Evolutionary conservation across 2,113 vertebrate species (phyloP).

Genomic region (Kobus ellipsiprymnus): DNA sequence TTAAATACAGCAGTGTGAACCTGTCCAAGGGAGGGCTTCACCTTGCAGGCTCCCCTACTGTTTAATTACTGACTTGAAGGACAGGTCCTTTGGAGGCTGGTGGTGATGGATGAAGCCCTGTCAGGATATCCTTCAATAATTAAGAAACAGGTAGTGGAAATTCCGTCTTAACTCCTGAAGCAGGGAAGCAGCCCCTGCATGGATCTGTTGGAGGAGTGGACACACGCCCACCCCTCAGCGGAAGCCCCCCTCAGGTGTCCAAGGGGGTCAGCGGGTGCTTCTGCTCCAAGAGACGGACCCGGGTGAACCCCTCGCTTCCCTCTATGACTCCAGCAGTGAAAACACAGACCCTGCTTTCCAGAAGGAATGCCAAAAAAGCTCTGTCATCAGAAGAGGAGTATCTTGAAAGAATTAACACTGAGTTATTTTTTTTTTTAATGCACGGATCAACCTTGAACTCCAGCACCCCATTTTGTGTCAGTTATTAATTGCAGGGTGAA

Average conservation of each 20-base stretch:
- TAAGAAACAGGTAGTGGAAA: constrained; percentile 54
- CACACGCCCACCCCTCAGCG: accelerated
- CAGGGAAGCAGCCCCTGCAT: background rate
- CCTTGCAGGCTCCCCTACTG: background rate
- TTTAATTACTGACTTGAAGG: constrained; percentile 51
- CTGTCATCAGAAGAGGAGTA: background rate
- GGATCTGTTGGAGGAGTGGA: background rate
- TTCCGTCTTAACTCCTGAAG: constrained; percentile 26
- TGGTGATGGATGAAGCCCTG: constrained; percentile 53
- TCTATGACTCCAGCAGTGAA: background rate
- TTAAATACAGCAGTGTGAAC: background rate
- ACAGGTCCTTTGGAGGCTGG: background rate
- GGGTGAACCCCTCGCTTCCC: background rate
- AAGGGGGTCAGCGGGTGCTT: accelerated
- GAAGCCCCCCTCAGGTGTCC: background rate
- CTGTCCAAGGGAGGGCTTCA: background rate
- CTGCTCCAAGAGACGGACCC: accelerated
- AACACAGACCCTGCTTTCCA: background rate
- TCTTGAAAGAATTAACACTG: background rate
- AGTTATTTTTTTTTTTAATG: background rate
- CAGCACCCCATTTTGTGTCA: background rate
- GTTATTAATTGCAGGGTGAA: background rate
- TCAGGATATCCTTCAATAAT: constrained; percentile 60
- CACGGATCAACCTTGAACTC: background rate
- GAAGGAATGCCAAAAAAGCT: background rate